Percentiles rank a stretch among this genome's conserved stretches.
Evolutionary conservation across 2,113 vertebrate genomes (phyloP).

Genomic region (Hemichromis elongatus): DNA sequence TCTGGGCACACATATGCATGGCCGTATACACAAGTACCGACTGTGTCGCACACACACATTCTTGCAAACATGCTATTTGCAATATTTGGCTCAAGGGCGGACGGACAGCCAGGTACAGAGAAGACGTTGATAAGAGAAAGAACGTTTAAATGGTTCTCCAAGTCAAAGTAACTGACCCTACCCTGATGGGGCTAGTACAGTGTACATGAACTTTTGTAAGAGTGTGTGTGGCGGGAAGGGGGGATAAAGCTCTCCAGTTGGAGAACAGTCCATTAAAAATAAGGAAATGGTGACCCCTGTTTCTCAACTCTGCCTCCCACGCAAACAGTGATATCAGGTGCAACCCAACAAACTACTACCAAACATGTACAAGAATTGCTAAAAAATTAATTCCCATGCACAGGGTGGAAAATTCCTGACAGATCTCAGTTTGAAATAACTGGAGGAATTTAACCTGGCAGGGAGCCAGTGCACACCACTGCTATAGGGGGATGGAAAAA

Average conservation of each 20-base stretch:
- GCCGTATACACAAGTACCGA: neutral
- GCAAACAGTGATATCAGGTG: neutral
- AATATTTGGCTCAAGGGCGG: constrained; percentile 56
- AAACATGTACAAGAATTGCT: constrained; percentile 53
- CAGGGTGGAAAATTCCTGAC: constrained; percentile 75
- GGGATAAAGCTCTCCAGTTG: neutral
- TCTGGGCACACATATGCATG: neutral
- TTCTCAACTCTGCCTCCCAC: constrained; percentile 5
- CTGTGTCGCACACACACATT: neutral
- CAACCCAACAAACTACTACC: constrained; percentile 35
- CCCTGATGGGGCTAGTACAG: constrained; percentile 15
- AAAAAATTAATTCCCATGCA: constrained; percentile 72
- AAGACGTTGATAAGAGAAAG: constrained; percentile 53
- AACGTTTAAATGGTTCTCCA: constrained; percentile 60
- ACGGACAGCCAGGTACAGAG: constrained; percentile 48
- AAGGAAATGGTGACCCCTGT: constrained; percentile 21
- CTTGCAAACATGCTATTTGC: constrained; percentile 13
- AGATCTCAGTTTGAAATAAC: constrained; percentile 75
- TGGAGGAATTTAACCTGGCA: constrained; percentile 71
- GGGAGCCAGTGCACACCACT: constrained; percentile 59
- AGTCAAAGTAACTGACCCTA: constrained; percentile 49
- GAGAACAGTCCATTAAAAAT: neutral
- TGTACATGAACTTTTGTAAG: neutral
- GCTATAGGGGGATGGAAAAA: constrained; percentile 64
- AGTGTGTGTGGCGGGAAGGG: neutral